phyloP scores from a whole-genome alignment of 2,797 vertebrate genomes.

The Typhlichthys subterraneus region DNA sequence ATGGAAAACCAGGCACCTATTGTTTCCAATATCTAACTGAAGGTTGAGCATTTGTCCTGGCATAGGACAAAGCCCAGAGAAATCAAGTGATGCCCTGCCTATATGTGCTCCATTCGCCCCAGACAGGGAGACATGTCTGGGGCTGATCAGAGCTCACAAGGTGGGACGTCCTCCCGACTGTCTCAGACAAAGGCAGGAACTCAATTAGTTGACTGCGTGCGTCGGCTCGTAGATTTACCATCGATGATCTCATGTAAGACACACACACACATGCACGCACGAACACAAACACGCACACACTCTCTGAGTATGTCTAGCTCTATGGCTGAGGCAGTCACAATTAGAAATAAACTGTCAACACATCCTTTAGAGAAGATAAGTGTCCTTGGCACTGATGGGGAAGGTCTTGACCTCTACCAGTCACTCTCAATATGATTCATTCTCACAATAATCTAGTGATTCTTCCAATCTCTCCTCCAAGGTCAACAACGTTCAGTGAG shows the following conservation, averaged over 20 bases:
- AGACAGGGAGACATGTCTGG: conserved; percentile 40
- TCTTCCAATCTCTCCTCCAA: conserved; percentile 65
- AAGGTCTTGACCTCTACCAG: not conserved
- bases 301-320: conserved; percentile 35
- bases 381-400: conserved; percentile 10
- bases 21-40: no score
- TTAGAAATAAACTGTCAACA: conserved; percentile 27
- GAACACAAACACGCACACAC: conserved; percentile 4
- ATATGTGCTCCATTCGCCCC: conserved; percentile 18
- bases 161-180: conserved; percentile 62
- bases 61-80: conserved; percentile 52
- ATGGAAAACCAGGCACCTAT: no score
- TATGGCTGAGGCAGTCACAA: conserved; percentile 10
- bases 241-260: conserved; percentile 78
- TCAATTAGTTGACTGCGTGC: conserved; percentile 77
- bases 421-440: conserved; percentile 26
- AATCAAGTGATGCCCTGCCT: conserved; percentile 26
- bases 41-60: conserved; percentile 16
- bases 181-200: conserved; percentile 81
- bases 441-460: conserved; percentile 23
- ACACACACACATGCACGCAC: conserved; percentile 7
- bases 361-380: conserved; percentile 3
- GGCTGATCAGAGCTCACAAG: conserved; percentile 45
- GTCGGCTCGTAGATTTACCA: conserved; percentile 75
- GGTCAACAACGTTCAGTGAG: conserved; percentile 63